phyloP scores from a whole-genome alignment of 92 coral and sea anemone genomes.

The Virgularia gustaviana region DNA sequence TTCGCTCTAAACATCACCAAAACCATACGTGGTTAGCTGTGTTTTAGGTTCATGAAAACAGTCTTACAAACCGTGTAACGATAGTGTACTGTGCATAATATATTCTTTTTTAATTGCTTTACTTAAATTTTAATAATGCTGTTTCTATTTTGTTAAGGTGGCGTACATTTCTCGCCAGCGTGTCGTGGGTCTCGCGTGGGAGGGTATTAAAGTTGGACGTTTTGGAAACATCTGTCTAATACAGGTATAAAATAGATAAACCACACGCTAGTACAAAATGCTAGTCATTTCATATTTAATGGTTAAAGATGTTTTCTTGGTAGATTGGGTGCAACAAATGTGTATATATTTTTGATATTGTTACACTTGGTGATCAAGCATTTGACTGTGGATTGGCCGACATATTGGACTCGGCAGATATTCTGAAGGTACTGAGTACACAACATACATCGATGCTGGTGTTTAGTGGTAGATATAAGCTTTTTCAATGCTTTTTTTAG shows the following conservation, averaged over 20 bases:
- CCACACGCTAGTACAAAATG: constrained; percentile 63
- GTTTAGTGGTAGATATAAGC: neutral
- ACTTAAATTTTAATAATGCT: neutral
- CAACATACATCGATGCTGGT: neutral
- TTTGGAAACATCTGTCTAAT: constrained; percentile 73
- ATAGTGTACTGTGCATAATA: neutral
- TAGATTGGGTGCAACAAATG: constrained; percentile 94
- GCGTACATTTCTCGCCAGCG: constrained; percentile 73
- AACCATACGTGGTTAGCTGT: no score
- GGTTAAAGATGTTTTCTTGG: neutral
- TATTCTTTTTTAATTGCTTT: neutral
- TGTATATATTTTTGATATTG: constrained; percentile 80
- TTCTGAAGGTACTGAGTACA: constrained; percentile 60
- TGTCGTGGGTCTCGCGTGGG: constrained; percentile 85
- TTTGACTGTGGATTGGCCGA: constrained; percentile 86
- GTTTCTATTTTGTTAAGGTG: no score
- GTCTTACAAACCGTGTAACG: neutral
- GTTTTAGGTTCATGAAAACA: no score
- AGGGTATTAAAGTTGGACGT: constrained; percentile 80
- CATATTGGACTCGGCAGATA: constrained; percentile 77
- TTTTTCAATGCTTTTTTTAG: constrained; percentile 31
- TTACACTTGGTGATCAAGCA: constrained; percentile 74
- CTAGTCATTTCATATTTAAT: neutral
- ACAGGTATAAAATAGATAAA: constrained; percentile 3
- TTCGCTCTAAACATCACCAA: no score